Conservation (phyloP, 2,113 vertebrate genomes). For the Morone chrysops region DNA sequence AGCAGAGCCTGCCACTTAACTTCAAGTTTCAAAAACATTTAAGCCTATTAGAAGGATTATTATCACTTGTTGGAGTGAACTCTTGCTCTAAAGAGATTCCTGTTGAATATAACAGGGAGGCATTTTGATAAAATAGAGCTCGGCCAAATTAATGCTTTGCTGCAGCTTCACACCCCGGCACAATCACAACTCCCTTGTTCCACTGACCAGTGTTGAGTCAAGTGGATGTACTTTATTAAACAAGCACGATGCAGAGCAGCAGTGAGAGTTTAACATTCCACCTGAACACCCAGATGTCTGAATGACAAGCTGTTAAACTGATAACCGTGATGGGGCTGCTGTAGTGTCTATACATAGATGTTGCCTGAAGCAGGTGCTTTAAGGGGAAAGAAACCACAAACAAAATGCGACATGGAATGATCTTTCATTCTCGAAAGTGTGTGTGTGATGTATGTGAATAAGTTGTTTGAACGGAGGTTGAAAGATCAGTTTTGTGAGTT, state of each 20-base stretch:
- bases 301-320: constrained; percentile 66
- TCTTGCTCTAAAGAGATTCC: constrained; percentile 35
- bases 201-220: constrained; percentile 48
- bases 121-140: constrained; percentile 31
- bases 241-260: constrained; percentile 44
- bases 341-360: constrained; percentile 7
- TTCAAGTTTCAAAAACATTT: constrained; percentile 56
- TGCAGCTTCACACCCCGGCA: constrained; percentile 56
- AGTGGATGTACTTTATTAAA: constrained; percentile 68
- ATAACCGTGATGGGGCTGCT: constrained; percentile 53
- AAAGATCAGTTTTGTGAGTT: background rate
- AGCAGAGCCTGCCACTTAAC: constrained; percentile 62
- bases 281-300: constrained; percentile 48
- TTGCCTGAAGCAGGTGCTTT: constrained; percentile 32
- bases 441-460: background rate
- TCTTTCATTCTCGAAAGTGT: background rate
- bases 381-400: constrained; percentile 7
- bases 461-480: background rate
- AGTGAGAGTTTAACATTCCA: constrained; percentile 56
- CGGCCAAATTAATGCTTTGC: constrained; percentile 19
- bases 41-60: constrained; percentile 53
- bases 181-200: constrained; percentile 48
- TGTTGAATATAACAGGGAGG: constrained; percentile 35
- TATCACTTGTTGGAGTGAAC: constrained; percentile 36
- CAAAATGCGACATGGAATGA: background rate